Base-by-base conservation (phyloP, 2,888 invertebrate genomes). In the Sclerodermus sp. region DNA sequence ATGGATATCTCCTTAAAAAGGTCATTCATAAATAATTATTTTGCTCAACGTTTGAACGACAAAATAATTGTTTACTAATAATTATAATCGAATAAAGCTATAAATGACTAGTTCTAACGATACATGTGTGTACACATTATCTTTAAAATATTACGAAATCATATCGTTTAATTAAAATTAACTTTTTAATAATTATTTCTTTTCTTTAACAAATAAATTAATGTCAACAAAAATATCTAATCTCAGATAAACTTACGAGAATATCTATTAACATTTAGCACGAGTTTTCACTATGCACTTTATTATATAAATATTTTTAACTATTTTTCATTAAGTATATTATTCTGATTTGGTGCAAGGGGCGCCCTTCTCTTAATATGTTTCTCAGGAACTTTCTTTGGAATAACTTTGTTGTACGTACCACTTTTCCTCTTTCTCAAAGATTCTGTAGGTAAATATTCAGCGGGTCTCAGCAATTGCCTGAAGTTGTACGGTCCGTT, bases 401-500 rank as follows among this genome's bases (percentile, higher is more conserved):
- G 46, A 2, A 57, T 56, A 3, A 64, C 67, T 23, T 68, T 71
- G n/a, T 57, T 55, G 16, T 51, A 60, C 1, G 69, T 36, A 10
- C 79, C 77, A 0, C 83, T 84, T 73, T 85, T 86, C 14, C 86
- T 79, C 67, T 87, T 87, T 16, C 87, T 80, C 44, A 88, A 77
- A 39, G 87, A 87, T 59, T 88, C 87, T 0, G 88, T 88, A 0
- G 88, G 87, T 1, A 86, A 84, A 53, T 81, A 80, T 49, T 85
- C 79, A 1, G 87, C 87, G 0, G 87, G 87, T 55, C 86, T 78
- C 2, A 88, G 72, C 12, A 87, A 71, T 62, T 86, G 85, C 42
- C 87, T 81, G 67, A 88, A 88, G 64, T 88, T 84, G 71, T 86
- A 88, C 0, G 87, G 87, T 0, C 87, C 87, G 39, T 83, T 82